phyloP scores from a whole-genome alignment of 2,888 invertebrate species.

The Ptychoptera contaminata region DNA sequence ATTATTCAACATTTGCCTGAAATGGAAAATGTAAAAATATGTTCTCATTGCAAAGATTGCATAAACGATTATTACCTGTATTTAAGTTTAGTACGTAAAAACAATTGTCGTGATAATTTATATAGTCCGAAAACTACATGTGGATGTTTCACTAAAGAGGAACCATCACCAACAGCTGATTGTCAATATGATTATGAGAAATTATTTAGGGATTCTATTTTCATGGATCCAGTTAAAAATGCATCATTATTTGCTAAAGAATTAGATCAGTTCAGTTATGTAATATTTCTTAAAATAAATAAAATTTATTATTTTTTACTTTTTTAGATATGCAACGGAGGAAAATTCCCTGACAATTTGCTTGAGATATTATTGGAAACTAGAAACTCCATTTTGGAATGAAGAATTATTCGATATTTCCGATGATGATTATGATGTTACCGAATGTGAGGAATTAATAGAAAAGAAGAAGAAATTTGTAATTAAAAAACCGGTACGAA shows the following conservation, averaged over 20 bases:
- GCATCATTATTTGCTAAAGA: constrained; percentile 4
- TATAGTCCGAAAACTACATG: constrained; percentile 10
- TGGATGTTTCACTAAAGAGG: too few relatives aligned
- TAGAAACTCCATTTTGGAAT: constrained; percentile 6
- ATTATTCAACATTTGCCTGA: constrained; percentile 1
- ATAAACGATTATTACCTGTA: constrained; percentile 3
- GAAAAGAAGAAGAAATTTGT: too few relatives aligned
- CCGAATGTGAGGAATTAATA: neutral
- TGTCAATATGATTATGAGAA: constrained; percentile 16
- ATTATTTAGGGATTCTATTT: constrained; percentile 13
- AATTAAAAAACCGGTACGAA: neutral
- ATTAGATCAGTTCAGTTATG: constrained; percentile 3
- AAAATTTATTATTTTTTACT: neutral
- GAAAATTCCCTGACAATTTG: constrained; percentile 10
- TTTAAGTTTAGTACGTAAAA: neutral
- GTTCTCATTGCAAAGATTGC: constrained; percentile 3
- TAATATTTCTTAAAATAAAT: too few relatives aligned
- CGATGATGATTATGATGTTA: neutral
- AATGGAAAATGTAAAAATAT: constrained; percentile 1
- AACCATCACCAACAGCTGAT: constrained; percentile 10
- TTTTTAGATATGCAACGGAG: constrained; percentile 4
- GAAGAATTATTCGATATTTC: neutral
- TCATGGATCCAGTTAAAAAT: constrained; percentile 8
- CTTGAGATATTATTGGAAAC: constrained; percentile 12
- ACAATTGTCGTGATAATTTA: neutral